Percentiles rank a stretch among this genome's conserved stretches.
phyloP scores from a whole-genome alignment of 2,888 invertebrate genomes.

The Rhagonycha lutea region DNA sequence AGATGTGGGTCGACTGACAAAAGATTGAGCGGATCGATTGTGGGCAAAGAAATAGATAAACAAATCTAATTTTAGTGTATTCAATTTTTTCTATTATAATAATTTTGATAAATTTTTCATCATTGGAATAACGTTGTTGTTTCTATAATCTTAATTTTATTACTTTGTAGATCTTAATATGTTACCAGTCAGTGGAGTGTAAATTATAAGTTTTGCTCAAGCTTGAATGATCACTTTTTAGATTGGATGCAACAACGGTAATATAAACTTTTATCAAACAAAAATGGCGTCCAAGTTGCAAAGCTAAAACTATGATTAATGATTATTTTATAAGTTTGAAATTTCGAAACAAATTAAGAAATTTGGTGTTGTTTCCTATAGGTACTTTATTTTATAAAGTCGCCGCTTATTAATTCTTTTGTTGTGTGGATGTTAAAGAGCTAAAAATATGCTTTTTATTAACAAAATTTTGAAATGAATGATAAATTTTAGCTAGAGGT shows the following conservation, averaged over 20 bases:
- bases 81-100: constrained; percentile 13
- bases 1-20: not conserved
- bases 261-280: not conserved
- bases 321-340: not conserved
- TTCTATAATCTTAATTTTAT: not conserved
- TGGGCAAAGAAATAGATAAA: constrained; percentile 2
- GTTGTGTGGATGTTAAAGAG: constrained; percentile 26
- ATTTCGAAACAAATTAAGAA: constrained; percentile 23
- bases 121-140: not conserved
- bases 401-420: constrained; percentile 28
- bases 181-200: not conserved
- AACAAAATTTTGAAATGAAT: constrained; percentile 32
- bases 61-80: constrained; percentile 11
- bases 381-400: constrained; percentile 23
- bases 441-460: constrained; percentile 32
- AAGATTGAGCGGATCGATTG: not conserved
- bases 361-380: constrained; percentile 24
- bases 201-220: not conserved
- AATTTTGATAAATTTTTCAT: constrained; percentile 7
- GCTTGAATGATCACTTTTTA: not conserved
- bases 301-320: not conserved
- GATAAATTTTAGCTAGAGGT: constrained; percentile 31
- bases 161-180: not conserved
- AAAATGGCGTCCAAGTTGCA: not conserved
- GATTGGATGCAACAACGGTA: not conserved